Conservation (phyloP, 2,888 invertebrate genomes). For the Laspeyria flexula region DNA sequence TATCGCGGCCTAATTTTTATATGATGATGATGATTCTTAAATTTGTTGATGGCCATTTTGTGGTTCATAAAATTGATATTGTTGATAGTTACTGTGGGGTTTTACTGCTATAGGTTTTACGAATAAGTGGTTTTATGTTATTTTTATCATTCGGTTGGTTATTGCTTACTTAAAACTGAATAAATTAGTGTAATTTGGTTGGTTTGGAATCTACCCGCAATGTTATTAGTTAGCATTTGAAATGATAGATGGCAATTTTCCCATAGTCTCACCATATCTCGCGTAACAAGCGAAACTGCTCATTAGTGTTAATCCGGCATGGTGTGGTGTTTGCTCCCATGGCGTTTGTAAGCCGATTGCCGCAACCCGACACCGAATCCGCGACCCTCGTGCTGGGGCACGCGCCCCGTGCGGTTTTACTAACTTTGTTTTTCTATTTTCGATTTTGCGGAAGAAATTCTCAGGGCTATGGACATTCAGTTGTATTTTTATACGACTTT, state of each 20-base stretch:
- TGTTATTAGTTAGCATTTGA: neutral
- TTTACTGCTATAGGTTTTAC: constrained; percentile 1
- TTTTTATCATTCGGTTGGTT: neutral
- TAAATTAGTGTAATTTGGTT: neutral
- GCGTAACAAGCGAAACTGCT: constrained; percentile 56
- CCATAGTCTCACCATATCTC: constrained; percentile 24
- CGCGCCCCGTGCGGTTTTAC: constrained; percentile 47
- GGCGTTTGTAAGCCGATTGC: constrained; percentile 79
- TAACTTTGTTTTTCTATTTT: constrained; percentile 25
- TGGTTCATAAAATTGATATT: constrained; percentile 30
- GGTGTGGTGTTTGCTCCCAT: constrained; percentile 67
- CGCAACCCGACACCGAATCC: constrained; percentile 77
- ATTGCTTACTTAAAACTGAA: neutral
- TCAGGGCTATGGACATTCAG: neutral
- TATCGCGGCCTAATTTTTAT: constrained; percentile 43
- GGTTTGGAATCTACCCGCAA: neutral
- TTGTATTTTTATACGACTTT: too few species aligned
- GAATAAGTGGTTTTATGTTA: neutral
- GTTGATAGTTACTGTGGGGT: constrained; percentile 10
- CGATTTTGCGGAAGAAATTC: neutral
- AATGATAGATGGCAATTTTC: constrained; percentile 1
- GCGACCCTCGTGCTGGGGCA: constrained; percentile 59
- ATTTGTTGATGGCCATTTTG: constrained; percentile 26
- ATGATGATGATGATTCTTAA: constrained; percentile 22
- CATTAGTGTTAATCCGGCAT: constrained; percentile 69